Conservation (phyloP, 2,797 vertebrate genomes). For the Avahi laniger region DNA sequence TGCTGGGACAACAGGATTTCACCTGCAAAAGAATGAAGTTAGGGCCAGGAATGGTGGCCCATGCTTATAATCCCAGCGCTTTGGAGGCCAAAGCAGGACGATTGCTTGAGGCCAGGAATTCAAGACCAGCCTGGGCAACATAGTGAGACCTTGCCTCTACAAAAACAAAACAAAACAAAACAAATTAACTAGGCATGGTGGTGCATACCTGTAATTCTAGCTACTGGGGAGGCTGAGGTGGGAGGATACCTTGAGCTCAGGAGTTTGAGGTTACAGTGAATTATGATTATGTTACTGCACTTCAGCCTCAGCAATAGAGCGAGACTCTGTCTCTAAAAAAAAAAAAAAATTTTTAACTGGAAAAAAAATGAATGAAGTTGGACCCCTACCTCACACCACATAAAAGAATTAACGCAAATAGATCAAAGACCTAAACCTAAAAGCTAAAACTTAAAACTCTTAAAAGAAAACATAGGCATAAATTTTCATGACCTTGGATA, state of each 20-base stretch:
- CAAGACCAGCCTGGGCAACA: neutral
- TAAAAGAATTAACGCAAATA: neutral
- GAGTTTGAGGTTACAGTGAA: neutral
- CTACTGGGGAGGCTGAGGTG: neutral
- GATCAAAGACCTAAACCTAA: neutral
- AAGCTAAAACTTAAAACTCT: neutral
- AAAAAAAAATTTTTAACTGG: neutral
- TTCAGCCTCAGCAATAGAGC: neutral
- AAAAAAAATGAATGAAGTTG: neutral
- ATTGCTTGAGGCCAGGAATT: neutral
- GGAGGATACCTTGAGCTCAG: neutral
- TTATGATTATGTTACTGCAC: neutral
- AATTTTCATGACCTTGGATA: neutral
- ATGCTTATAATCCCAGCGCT: neutral
- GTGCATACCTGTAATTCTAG: neutral
- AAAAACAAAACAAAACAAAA: neutral
- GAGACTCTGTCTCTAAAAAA: neutral
- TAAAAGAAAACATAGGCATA: conserved; percentile 2
- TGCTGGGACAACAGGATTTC: neutral
- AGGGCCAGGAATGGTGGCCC: too few relatives aligned
- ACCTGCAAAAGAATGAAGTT: neutral
- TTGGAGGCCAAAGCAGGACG: neutral
- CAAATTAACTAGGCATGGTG: neutral
- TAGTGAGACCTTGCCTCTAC: neutral
- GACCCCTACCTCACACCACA: neutral